phyloP scores from a whole-genome alignment of 2,113 vertebrate genomes.

The Hepsetus odoe region DNA sequence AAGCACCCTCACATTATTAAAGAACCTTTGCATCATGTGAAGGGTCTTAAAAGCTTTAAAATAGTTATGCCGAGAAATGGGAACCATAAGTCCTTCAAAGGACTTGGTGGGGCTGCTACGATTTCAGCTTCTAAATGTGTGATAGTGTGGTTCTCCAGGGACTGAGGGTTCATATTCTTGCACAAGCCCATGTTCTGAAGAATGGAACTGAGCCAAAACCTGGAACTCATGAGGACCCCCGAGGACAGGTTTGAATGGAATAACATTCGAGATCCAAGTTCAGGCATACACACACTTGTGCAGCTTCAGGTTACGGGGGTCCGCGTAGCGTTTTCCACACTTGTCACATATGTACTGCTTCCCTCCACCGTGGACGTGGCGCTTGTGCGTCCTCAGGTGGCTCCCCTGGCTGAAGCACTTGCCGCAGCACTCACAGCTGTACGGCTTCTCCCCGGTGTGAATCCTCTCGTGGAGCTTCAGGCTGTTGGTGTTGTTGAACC shows the following conservation, averaged over 20 bases:
- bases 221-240: neutral
- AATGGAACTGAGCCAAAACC: neutral
- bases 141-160: too few species aligned
- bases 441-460: conserved; percentile 75
- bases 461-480: conserved; percentile 73
- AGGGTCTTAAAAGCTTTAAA: too few species aligned
- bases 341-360: conserved; percentile 78
- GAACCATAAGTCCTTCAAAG: too few species aligned
- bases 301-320: conserved; percentile 73
- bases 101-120: too few species aligned
- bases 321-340: conserved; percentile 74
- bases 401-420: conserved; percentile 75
- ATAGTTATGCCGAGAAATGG: too few species aligned
- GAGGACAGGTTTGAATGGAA: too few species aligned
- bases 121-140: too few species aligned
- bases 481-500: conserved; percentile 74
- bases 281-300: conserved; percentile 75
- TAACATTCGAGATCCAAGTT: too few species aligned
- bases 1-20: too few species aligned
- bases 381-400: conserved; percentile 74
- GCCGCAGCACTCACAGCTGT: conserved; percentile 69
- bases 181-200: too few species aligned
- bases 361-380: conserved; percentile 72
- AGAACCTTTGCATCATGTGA: too few species aligned
- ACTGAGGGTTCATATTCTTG: too few species aligned